These are phyloP conservation scores for Monopis laevigella DNA, from an alignment of 2,888 invertebrate species.

Conservation along the genomic window DNA sequence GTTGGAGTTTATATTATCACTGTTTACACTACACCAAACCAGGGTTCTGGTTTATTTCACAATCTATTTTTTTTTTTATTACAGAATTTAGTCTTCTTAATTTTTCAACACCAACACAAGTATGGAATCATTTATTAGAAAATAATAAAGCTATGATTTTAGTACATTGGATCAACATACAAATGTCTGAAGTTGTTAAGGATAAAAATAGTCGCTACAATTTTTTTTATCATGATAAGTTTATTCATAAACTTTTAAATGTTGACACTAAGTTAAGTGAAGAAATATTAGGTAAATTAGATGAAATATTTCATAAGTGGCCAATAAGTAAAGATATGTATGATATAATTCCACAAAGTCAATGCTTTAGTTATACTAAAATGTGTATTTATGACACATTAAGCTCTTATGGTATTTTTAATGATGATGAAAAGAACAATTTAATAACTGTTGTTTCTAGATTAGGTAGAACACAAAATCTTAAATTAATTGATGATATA, in stretches of 20 bases:
- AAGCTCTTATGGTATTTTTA: slow-evolving; percentile 71
- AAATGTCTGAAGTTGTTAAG: slow-evolving; percentile 56
- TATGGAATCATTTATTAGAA: slow-evolving; percentile 71
- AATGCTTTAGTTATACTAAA: slow-evolving; percentile 58
- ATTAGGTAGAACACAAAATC: slow-evolving; percentile 64
- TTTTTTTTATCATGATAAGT: slow-evolving; percentile 52
- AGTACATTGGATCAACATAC: slow-evolving; percentile 69
- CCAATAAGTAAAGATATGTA: slow-evolving; percentile 69
- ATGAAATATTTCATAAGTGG: slow-evolving; percentile 62
- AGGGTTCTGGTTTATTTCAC: too few relatives aligned
- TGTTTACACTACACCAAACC: too few relatives aligned
- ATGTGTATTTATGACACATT: slow-evolving; percentile 69
- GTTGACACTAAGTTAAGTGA: slow-evolving; percentile 47
- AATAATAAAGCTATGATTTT: slow-evolving; percentile 69
- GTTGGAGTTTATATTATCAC: too few relatives aligned
- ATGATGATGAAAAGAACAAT: slow-evolving; percentile 63
- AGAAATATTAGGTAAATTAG: slow-evolving; percentile 48
- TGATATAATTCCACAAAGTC: slow-evolving; percentile 47
- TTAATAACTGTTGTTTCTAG: slow-evolving; percentile 67
- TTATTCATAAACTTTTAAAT: slow-evolving; percentile 47
- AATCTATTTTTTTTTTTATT: slow-evolving; percentile 26
- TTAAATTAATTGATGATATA: slow-evolving; percentile 63
- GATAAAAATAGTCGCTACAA: slow-evolving; percentile 56
- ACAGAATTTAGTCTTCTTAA: slow-evolving; percentile 60
- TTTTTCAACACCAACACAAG: slow-evolving; percentile 55